Evolutionary conservation across 2,113 vertebrate genomes (phyloP).

Genomic region (Melanotaenia duboulayi): DNA sequence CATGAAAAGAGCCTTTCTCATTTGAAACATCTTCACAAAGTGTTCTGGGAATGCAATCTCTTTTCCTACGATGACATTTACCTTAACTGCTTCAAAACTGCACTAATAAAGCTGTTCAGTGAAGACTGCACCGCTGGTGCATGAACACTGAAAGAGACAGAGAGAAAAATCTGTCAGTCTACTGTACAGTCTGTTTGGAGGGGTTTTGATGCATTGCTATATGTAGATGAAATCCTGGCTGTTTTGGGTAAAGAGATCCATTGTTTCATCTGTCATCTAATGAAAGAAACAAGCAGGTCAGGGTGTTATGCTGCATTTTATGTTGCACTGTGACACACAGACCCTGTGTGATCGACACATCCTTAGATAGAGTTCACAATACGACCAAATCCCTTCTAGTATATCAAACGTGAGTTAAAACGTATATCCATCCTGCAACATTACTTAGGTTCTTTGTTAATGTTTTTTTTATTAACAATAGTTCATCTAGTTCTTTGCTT

Average conservation of each 20-base stretch:
- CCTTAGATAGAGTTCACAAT: background rate
- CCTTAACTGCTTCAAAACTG: slow-evolving; percentile 22
- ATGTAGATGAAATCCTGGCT: slow-evolving; percentile 11
- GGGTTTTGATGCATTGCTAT: slow-evolving; percentile 15
- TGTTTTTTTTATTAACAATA: background rate
- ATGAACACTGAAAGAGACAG: background rate
- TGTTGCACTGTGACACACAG: slow-evolving; percentile 10
- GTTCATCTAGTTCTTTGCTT: background rate
- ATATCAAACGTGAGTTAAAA: background rate
- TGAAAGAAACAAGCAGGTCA: background rate
- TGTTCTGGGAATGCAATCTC: background rate
- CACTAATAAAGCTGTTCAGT: slow-evolving; percentile 15
- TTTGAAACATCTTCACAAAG: background rate
- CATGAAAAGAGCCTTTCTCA: background rate
- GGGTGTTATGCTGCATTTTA: background rate
- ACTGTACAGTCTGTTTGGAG: slow-evolving; percentile 4
- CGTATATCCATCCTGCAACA: background rate
- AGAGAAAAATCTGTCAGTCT: slow-evolving; percentile 10
- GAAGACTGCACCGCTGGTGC: background rate
- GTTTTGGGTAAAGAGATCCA: slow-evolving; percentile 16
- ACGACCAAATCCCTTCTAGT: background rate
- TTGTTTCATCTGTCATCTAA: background rate
- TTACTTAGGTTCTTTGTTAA: background rate
- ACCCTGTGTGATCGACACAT: too few relatives aligned
- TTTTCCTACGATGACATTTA: background rate